Base-by-base conservation (phyloP, 2,797 vertebrate species). In the Pseudotriccus pelzelni region DNA sequence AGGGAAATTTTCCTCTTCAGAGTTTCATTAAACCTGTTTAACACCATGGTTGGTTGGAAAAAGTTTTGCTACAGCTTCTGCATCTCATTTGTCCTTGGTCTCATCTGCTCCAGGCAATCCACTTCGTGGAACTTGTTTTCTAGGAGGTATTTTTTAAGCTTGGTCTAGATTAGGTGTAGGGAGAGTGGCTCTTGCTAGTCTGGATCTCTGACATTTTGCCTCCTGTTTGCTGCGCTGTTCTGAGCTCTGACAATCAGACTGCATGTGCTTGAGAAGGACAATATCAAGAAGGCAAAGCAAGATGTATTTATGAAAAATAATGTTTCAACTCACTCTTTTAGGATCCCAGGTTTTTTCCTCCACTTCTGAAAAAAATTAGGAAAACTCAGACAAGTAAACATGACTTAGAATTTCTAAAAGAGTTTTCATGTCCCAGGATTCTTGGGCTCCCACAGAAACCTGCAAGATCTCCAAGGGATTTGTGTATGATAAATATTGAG, bases 401-500 rank as follows among this genome's bases (percentile, higher is more conserved):
- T 0, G 5, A 56, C 9, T 55, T 66, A 47, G 62, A 75, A 91
- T 90, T 78, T 49, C 4, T 7, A 44, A 91, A 68, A 34, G n/a
- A 23, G 10, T 56, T 90, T 83, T 87, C 0, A 0, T 22, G 30
- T 74, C 59, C 80, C 9, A 25, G 37, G 30, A 76, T 79, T 23
- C 74, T 74, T 62, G 32, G n/a, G 25, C 73, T 94, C 76, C 58
- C 25, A 37, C 2, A 0, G 88, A 87, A 91, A 87, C 67, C 44
- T 90, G 52, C 60, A 84, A 76, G 67, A 90, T 87, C 63, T 89
- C 88, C 34, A 47, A 90, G 80, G 77, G 59, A 76, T 92, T 87
- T 94, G 49, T 95, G 74, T 90, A 56, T 92, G 89, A 85, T 89
- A 87, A 93, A 64, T 80, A 75, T 50, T 64, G 84, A 89, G 75